Evolutionary conservation across 2,797 vertebrate species (phyloP).

Genomic region (Antrozous pallidus): DNA sequence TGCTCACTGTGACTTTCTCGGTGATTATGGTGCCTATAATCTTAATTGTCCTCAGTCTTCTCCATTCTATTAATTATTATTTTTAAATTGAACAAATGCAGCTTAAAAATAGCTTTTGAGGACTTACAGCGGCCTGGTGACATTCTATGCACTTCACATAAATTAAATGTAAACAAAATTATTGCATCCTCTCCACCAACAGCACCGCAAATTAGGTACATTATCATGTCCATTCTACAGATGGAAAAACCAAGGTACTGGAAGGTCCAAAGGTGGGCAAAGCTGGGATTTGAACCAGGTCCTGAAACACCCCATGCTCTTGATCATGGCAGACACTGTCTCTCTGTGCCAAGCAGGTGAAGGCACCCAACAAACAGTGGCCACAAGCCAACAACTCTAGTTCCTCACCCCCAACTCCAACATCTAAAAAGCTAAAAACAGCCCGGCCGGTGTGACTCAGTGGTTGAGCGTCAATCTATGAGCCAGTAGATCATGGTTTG

Average conservation of each 20-base stretch:
- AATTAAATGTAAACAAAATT: neutral
- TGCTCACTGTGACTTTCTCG: neutral
- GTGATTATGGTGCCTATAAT: too few relatives aligned
- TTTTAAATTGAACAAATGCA: neutral
- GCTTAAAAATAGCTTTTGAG: neutral
- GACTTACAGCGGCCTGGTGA: neutral
- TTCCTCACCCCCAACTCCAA: neutral
- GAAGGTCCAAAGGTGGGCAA: neutral
- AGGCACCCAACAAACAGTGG: neutral
- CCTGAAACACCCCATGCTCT: neutral
- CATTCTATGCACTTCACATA: neutral
- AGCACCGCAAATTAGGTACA: neutral
- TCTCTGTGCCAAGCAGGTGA: neutral
- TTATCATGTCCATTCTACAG: neutral
- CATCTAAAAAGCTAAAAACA: neutral
- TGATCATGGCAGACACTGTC: neutral
- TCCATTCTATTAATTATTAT: neutral
- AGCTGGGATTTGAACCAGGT: neutral
- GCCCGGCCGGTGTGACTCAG: too few relatives aligned
- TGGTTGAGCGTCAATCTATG: too few relatives aligned
- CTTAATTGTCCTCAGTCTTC: neutral
- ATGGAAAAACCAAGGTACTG: neutral
- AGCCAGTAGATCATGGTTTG: too few relatives aligned
- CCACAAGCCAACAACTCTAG: neutral
- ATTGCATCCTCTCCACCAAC: neutral